Percentiles rank a stretch among this genome's conserved stretches.
These are phyloP conservation scores for Coracopsis vasa DNA, from an alignment of 2,113 vertebrate genomes.

Conservation along the genomic window DNA sequence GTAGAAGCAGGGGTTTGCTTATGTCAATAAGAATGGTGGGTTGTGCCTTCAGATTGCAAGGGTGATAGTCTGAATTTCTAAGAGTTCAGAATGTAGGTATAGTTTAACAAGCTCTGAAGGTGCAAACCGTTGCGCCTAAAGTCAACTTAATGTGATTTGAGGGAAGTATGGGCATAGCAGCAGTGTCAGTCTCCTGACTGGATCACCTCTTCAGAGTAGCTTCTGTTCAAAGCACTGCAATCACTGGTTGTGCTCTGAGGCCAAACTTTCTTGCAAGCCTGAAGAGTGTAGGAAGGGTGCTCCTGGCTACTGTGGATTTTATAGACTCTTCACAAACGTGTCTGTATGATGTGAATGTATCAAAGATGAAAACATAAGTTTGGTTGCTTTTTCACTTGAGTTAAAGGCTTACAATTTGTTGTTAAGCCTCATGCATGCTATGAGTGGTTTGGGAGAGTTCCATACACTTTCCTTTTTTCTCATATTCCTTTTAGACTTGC, in stretches of 20 bases:
- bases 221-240: background rate
- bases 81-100: background rate
- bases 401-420: background rate
- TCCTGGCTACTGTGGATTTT: background rate
- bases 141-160: fast-evolving
- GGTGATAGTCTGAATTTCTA: background rate
- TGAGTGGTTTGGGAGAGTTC: background rate
- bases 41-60: background rate
- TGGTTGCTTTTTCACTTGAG: background rate
- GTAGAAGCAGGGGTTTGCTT: background rate
- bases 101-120: background rate
- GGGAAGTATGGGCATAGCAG: background rate
- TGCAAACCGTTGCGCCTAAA: background rate
- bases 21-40: background rate
- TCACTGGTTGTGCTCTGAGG: background rate
- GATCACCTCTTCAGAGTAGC: background rate
- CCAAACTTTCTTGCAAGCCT: background rate
- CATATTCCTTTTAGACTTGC: background rate
- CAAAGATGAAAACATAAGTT: background rate
- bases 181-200: background rate
- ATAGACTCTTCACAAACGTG: background rate
- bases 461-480: background rate
- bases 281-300: background rate
- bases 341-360: background rate
- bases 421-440: background rate